Base-by-base conservation (phyloP, 2,888 invertebrate species). In the Aquatica leii region DNA sequence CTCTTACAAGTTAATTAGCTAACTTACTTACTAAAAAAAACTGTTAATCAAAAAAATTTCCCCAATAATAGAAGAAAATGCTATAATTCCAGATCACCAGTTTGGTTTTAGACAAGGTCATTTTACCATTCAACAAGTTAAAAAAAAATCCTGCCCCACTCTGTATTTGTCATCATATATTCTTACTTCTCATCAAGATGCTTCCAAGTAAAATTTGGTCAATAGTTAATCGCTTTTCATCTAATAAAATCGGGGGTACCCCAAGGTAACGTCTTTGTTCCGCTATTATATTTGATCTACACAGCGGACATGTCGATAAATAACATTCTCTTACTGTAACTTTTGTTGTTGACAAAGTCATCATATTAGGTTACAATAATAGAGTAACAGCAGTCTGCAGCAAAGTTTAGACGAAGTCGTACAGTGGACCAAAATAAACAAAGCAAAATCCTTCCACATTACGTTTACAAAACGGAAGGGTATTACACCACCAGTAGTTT, bases 201-300 rank as follows among this genome's bases (percentile, higher is more conserved):
- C 31, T 31, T 31, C 31, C 31, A 31, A 31, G 9, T 31, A 31
- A 31, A 31, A 46, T 46, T 46, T 46, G 14, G 8, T 46, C 46
- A 46, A 46, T 17, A 14, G 6, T 46, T 46, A 20, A 48, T 21
- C 21, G 11, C 8, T 6, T n/a, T 12, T 20, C 11, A 6, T n/a
- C 48, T n/a, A 48, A 48, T 48, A 6, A 48, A 48, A 50, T 50
- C 50, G 20, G 50, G n/a, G n/a, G n/a, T n/a, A n/a, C n/a, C n/a
- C n/a, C n/a, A n/a, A n/a, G n/a, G n/a, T n/a, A n/a, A n/a, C n/a
- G n/a, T n/a, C n/a, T n/a, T n/a, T n/a, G n/a, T n/a, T n/a, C n/a
- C n/a, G n/a, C n/a, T n/a, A n/a, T n/a, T n/a, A n/a, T n/a, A n/a
- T n/a, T n/a, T n/a, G n/a, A n/a, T n/a, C n/a, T n/a, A n/a, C n/a